Evolutionary conservation across 2,797 vertebrate genomes (phyloP).

Genomic region (Enoplosus armatus): DNA sequence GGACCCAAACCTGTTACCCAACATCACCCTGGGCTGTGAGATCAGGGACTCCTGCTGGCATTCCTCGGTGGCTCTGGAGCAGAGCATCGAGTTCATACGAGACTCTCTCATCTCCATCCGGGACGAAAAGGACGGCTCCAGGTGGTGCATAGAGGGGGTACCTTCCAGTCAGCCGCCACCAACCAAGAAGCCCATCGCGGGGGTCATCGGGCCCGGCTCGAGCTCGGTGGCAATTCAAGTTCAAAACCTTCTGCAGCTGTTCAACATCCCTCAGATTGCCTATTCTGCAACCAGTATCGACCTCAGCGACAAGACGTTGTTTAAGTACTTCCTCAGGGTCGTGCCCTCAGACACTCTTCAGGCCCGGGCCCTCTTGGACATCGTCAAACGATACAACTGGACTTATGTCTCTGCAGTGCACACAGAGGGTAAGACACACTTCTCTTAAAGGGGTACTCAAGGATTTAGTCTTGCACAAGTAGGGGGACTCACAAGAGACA

Average conservation of each 20-base stretch:
- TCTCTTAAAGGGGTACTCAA: not conserved
- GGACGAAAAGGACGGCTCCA: constrained; percentile 91
- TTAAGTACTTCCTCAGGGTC: constrained; percentile 98
- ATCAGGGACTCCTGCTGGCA: constrained; percentile 99
- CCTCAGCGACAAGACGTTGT: constrained; percentile 96
- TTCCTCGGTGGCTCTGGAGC: constrained; percentile 96
- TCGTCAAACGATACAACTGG: constrained; percentile 98
- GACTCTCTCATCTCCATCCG: constrained; percentile 98
- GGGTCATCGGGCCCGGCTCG: constrained; percentile 97
- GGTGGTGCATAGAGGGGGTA: constrained; percentile 91
- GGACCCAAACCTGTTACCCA: constrained; percentile 93
- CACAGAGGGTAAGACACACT: constrained; percentile 91
- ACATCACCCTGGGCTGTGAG: constrained; percentile 97
- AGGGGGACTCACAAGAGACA: not conserved
- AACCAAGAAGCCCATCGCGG: constrained; percentile 96
- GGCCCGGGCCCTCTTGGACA: constrained; percentile 96
- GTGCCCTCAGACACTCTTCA: constrained; percentile 97
- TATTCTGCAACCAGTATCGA: constrained; percentile 98
- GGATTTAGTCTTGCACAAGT: not conserved
- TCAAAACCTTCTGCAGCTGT: constrained; percentile 96
- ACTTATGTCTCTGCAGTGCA: constrained; percentile 98
- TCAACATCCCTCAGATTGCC: constrained; percentile 99
- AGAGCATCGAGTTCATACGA: constrained; percentile 98
- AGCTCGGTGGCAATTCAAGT: constrained; percentile 99
- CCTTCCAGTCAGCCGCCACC: constrained; percentile 85